Evolutionary conservation across 2,797 vertebrate genomes (phyloP), one percentile per base, ranked within the genome.

Genomic region (Tokudaia muenninki): DNA sequence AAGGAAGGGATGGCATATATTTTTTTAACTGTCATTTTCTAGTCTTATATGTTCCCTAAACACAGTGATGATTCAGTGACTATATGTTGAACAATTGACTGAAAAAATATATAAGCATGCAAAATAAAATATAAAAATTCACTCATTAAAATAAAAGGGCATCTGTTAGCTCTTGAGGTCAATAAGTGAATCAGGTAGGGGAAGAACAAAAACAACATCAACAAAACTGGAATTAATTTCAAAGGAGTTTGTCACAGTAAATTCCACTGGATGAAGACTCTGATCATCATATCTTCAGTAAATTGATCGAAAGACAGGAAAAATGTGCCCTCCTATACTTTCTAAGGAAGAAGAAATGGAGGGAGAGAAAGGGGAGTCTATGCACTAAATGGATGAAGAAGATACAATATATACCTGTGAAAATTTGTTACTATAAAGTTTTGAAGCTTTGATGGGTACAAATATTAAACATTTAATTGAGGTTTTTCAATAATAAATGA

Each of bases 391-490:
- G 52, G 29, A 70, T 10, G 44, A 3, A 90, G 34, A 24, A n/a
- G 67, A 37, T 4, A 70, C 44, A 70, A 52, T 14, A 8, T 11
- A 79, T 97, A 44, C 55, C 37, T 22, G 81, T 88, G 50, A 82
- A 93, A 93, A 93, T 87, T 91, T 88, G 37, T 94, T 90, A 44
- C 4, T 83, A 2, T 92, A 83, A 61, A 77, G 61, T 75, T 72
- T 87, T 78, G 37, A 80, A 87, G 55, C 34, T 93, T 29, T 86
- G 21, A 88, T 84, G 7, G 10, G 0, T 4, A 80, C 72, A 84
- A 67, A 84, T 13, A 91, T 14, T 84, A 78, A 93, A 65, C 14
- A 79, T 88, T 79, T 86, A 72, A 94, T 65, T 84, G 41, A 93
- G 52, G 29, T 79, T 95, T 87, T 95, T 5, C 1, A 52, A 37